Percentiles rank a stretch among this genome's conserved stretches.
Evolutionary conservation across 1,140 invertebrate species (phyloP).

Genomic region (Camponotus floridanus): DNA sequence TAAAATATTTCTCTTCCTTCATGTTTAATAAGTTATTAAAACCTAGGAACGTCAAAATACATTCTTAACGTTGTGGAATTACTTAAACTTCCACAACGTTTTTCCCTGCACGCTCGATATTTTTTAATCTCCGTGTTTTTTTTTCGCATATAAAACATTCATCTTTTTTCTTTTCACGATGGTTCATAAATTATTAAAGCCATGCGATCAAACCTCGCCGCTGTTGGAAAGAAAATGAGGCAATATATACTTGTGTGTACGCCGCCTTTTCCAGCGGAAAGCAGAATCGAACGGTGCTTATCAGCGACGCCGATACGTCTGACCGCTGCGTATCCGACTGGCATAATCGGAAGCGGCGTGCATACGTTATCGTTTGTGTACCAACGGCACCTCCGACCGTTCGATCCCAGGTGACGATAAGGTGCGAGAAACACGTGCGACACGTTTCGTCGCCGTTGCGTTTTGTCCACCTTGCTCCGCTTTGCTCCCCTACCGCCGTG

Average conservation of each 20-base stretch:
- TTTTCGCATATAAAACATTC: constrained; percentile 38
- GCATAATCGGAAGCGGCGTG: constrained; percentile 60
- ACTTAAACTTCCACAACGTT: constrained; percentile 19
- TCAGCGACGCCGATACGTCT: constrained; percentile 65
- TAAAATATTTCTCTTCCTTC: not conserved
- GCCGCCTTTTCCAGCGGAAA: constrained; percentile 29
- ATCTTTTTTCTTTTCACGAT: constrained; percentile 17
- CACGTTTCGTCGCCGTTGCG: constrained; percentile 74
- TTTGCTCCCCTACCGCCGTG: not conserved
- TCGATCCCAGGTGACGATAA: constrained; percentile 71
- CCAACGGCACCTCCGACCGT: constrained; percentile 59
- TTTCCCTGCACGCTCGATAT: constrained; percentile 12
- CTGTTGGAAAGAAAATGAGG: constrained; percentile 1
- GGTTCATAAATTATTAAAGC: constrained; percentile 55
- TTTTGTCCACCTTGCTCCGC: constrained; percentile 57
- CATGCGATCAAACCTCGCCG: constrained; percentile 26
- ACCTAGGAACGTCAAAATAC: not conserved
- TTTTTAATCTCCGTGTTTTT: not conserved
- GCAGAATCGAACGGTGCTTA: constrained; percentile 58
- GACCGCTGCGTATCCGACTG: constrained; percentile 41
- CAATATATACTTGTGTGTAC: not conserved
- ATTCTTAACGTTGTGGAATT: constrained; percentile 20
- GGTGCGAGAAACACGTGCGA: constrained; percentile 74
- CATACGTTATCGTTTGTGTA: constrained; percentile 70
- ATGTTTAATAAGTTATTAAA: constrained; percentile 40